Base-by-base conservation (phyloP, 2,797 vertebrate genomes). In the Helostoma temminkii region DNA sequence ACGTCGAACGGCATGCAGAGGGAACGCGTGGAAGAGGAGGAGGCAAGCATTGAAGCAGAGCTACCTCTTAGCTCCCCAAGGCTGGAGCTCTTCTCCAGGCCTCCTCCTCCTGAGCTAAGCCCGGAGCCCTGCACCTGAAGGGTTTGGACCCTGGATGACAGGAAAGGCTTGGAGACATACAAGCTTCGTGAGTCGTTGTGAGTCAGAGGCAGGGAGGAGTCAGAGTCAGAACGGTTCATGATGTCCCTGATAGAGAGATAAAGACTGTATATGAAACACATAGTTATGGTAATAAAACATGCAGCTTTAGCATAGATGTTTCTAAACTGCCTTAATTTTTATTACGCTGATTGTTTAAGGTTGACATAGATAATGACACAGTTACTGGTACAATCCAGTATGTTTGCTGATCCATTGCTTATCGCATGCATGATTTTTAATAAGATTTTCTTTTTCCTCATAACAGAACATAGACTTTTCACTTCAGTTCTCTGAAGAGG, bases 151-250 rank as follows among this genome's bases (percentile, higher is more conserved):
- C 92, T 93, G 39, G 82, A 67, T 1, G 91, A 19, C 6, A 86
- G 80, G 78, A 89, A 69, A 21, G 93, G 84, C 86, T 92, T 93
- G 66, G 94, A 87, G 19, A 73, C 52, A 28, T 74, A 70, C 0
- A 78, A 52, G 8, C 90, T 74, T 43, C 83, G 93, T 14, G 85
- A 91, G 54, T 98, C 95, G 43, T 85, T 80, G 47, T 93, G 95
- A 6, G 91, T 89, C 76, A 93, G 88, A 70, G 94, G 95, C 24
- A 93, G 89, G 77, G 93, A 77, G 52, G 96, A 95, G 81, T 98
- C 97, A 1, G 96, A 97, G 91, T 97, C 96, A 0, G 95, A 97
- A 72, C 88, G 94, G 86, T 95, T 95, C 78, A 96, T 89, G 78
- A 88, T 50, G 74, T 98, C 96, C 91, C 96, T 97, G 88, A 52